A percentile compares a stretch with the other conserved stretches of the same genome.
Conservation (phyloP, 2,113 vertebrate species). For the Dissostichus mawsoni region DNA sequence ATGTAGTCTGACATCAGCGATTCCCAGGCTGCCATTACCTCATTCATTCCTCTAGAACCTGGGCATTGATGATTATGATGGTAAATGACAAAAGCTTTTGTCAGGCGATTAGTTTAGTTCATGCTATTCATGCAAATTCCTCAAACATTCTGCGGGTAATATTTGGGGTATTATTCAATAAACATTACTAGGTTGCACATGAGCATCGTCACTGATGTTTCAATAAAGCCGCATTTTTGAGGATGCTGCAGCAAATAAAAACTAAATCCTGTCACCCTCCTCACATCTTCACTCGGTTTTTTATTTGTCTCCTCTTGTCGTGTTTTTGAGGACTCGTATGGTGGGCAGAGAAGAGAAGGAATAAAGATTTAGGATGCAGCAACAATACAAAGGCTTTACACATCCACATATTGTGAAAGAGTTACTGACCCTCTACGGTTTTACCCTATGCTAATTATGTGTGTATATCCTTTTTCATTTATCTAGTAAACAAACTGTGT, state of each 20-base stretch:
- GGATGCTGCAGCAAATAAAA: background rate
- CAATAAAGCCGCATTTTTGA: background rate
- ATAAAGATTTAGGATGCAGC: slow-evolving; percentile 4
- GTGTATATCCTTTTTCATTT: too few relatives aligned
- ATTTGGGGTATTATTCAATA: background rate
- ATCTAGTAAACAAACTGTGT: too few relatives aligned
- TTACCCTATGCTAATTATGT: too few relatives aligned
- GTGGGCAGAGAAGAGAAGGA: background rate
- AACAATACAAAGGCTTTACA: background rate
- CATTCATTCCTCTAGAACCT: slow-evolving; percentile 9
- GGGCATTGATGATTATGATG: background rate
- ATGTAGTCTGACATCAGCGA: slow-evolving; percentile 79
- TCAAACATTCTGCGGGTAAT: background rate
- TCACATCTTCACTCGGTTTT: background rate
- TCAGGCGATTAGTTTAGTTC: background rate
- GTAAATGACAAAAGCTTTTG: background rate
- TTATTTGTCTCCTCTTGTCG: background rate
- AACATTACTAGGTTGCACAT: background rate
- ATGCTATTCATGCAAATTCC: background rate
- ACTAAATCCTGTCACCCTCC: background rate
- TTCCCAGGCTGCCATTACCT: slow-evolving; percentile 15
- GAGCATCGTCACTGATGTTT: slow-evolving; percentile 12
- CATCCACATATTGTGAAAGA: background rate
- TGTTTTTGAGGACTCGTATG: background rate
- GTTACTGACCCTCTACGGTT: background rate